These are phyloP conservation scores for Athalia rosae DNA, from an alignment of 2,888 invertebrate species.

Conservation along the genomic window DNA sequence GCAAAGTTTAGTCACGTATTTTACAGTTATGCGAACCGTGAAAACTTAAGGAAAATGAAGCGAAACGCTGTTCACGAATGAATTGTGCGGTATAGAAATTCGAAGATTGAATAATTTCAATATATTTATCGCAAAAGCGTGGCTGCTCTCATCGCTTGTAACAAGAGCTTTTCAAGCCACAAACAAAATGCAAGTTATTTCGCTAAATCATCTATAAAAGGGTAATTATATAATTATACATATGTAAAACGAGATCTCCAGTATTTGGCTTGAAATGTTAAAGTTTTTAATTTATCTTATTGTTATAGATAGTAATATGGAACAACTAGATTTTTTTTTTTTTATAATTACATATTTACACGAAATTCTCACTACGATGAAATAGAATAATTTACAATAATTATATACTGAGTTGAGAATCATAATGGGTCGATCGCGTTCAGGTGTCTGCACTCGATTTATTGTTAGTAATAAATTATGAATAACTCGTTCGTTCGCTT, in stretches of 20 bases:
- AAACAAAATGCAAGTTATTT: no score
- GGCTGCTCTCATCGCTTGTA: no score
- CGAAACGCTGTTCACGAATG: background rate
- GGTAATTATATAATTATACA: background rate
- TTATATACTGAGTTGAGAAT: constrained; percentile 10
- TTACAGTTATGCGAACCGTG: background rate
- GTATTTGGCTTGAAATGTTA: no score
- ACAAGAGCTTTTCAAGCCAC: no score
- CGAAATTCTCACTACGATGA: constrained; percentile 23
- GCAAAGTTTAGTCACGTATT: background rate
- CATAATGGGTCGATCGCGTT: constrained; percentile 28
- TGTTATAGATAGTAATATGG: constrained; percentile 2
- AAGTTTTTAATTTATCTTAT: no score
- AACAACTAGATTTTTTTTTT: constrained; percentile 43
- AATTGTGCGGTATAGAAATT: background rate
- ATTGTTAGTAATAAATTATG: background rate
- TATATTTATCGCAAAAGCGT: no score
- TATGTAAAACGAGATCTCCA: background rate
- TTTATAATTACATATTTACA: constrained; percentile 67
- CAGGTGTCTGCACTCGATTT: background rate
- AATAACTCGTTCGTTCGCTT: background rate
- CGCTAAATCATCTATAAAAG: no score
- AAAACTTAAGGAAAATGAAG: background rate
- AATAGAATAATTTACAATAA: constrained; percentile 10
- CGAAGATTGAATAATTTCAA: background rate